Conservation (phyloP, 2,888 invertebrate genomes). For the Exocentrus adspersus region DNA sequence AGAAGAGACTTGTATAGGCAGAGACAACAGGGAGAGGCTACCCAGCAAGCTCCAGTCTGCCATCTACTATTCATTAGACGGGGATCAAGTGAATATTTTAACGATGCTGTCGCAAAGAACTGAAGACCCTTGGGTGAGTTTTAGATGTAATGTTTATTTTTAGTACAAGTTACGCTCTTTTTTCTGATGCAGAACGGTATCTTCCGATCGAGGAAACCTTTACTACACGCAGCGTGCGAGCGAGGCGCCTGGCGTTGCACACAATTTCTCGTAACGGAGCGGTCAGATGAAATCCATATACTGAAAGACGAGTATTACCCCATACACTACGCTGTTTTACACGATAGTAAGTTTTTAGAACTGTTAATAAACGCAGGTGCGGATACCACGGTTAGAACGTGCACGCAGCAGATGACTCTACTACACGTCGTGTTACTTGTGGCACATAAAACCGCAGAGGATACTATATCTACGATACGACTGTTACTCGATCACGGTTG, state of each 20-base stretch:
- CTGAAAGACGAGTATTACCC: conserved; percentile 81
- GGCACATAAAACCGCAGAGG: conserved; percentile 76
- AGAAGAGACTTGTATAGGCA: conserved; percentile 66
- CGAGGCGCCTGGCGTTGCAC: conserved; percentile 78
- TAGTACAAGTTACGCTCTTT: no score
- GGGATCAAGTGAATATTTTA: conserved; percentile 76
- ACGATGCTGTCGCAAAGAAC: conserved; percentile 74
- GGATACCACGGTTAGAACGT: conserved; percentile 74
- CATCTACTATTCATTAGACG: conserved; percentile 77
- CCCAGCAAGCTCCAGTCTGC: conserved; percentile 72
- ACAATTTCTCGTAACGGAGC: conserved; percentile 71
- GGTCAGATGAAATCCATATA: conserved; percentile 76
- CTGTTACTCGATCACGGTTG: conserved; percentile 78
- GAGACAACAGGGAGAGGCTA: conserved; percentile 54
- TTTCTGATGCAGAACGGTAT: conserved; percentile 59
- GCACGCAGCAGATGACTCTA: conserved; percentile 77
- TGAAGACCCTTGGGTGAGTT: conserved; percentile 76
- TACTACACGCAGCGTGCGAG: conserved; percentile 76
- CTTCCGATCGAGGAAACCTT: conserved; percentile 70
- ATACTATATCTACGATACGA: conserved; percentile 75
- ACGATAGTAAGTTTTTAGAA: conserved; percentile 76
- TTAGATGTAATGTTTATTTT: no score
- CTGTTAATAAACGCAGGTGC: conserved; percentile 75
- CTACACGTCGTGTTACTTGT: conserved; percentile 75
- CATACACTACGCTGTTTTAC: conserved; percentile 79